Percentiles rank a stretch among this genome's conserved stretches.
phyloP scores from a whole-genome alignment of 2,797 vertebrate genomes.

The Tokudaia muenninki region DNA sequence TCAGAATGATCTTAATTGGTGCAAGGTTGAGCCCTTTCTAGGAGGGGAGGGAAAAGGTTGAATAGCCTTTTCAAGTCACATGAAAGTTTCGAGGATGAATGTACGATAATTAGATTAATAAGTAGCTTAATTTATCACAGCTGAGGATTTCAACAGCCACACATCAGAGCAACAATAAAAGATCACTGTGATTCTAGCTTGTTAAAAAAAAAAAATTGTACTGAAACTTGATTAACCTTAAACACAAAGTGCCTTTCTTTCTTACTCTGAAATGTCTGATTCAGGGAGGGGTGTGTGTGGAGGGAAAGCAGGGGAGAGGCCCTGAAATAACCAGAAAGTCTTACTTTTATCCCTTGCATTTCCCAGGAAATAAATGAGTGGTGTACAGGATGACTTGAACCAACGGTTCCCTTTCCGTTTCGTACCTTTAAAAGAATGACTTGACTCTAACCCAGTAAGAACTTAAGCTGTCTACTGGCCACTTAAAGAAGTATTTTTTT shows the following conservation, averaged over 20 bases:
- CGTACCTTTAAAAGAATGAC: slow-evolving; percentile 72
- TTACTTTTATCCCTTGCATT: slow-evolving; percentile 82
- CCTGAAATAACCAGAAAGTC: slow-evolving; percentile 86
- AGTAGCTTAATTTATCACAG: slow-evolving; percentile 99
- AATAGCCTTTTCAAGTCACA: slow-evolving; percentile 98
- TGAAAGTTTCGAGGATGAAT: slow-evolving; percentile 99
- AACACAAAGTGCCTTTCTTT: slow-evolving; percentile 93
- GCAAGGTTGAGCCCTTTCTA: slow-evolving; percentile 93
- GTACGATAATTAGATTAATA: slow-evolving; percentile 99
- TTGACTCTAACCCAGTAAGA: slow-evolving; percentile 67
- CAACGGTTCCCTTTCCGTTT: slow-evolving; percentile 79
- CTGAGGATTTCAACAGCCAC: slow-evolving; percentile 98
- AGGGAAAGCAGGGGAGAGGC: slow-evolving; percentile 73
- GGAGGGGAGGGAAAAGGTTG: slow-evolving; percentile 93
- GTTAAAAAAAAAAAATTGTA: slow-evolving; percentile 86
- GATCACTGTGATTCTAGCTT: slow-evolving; percentile 96
- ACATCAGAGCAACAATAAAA: slow-evolving; percentile 96
- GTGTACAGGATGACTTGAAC: slow-evolving; percentile 76
- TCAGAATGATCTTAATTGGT: slow-evolving; percentile 97
- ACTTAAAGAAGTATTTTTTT: background rate
- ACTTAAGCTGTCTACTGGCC: background rate
- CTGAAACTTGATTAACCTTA: slow-evolving; percentile 98
- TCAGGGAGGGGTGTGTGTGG: slow-evolving; percentile 78
- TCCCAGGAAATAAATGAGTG: slow-evolving; percentile 82
- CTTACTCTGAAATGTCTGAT: slow-evolving; percentile 92